phyloP scores from a whole-genome alignment of 2,113 vertebrate genomes.

The Oncorhynchus tshawytscha region DNA sequence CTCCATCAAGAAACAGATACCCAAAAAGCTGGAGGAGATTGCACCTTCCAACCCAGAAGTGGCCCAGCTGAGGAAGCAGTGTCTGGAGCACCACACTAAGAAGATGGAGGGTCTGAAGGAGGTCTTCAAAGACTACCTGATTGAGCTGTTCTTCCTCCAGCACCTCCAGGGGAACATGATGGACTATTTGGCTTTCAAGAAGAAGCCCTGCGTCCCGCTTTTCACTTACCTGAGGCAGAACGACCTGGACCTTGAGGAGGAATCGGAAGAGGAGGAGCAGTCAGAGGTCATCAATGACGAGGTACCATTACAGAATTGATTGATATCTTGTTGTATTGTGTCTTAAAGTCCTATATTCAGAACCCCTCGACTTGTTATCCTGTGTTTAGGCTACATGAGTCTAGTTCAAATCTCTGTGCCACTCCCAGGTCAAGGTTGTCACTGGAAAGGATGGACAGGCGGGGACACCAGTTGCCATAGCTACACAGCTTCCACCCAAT shows the following conservation, averaged over 20 bases:
- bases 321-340: neutral
- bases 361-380: neutral
- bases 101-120: conserved; percentile 89
- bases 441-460: conserved; percentile 96
- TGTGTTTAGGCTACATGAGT: neutral
- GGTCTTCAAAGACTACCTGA: conserved; percentile 89
- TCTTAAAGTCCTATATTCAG: neutral
- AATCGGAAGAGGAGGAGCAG: conserved; percentile 94
- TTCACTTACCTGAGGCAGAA: conserved; percentile 93
- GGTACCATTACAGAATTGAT: conserved; percentile 69
- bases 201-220: conserved; percentile 90
- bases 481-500: conserved; percentile 95
- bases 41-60: conserved; percentile 88
- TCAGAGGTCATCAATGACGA: conserved; percentile 95
- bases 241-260: conserved; percentile 93
- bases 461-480: conserved; percentile 94
- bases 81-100: conserved; percentile 88
- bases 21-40: conserved; percentile 90
- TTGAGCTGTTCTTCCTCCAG: conserved; percentile 96
- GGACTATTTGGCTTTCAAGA: conserved; percentile 95
- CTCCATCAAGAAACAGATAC: conserved; percentile 78
- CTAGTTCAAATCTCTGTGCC: conserved; percentile 56
- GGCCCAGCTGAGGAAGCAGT: conserved; percentile 90
- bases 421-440: conserved; percentile 91
- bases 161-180: conserved; percentile 99